phyloP scores from a whole-genome alignment of 1,140 invertebrate genomes.

The Colletes gigas region DNA sequence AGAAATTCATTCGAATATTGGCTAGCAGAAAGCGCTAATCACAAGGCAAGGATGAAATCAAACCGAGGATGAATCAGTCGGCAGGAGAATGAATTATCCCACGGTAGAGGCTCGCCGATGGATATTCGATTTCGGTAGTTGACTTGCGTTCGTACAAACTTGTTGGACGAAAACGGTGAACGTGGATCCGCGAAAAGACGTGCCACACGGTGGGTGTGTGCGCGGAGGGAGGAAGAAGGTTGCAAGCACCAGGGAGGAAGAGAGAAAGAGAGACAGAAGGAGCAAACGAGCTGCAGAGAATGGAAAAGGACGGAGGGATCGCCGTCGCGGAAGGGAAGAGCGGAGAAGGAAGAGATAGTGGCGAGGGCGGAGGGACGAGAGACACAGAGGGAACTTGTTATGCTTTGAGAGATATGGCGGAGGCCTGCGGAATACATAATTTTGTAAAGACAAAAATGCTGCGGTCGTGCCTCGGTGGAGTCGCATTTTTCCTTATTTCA shows the following conservation, averaged over 20 bases:
- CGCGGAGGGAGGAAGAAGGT: neutral
- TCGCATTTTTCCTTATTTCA: conserved; percentile 81
- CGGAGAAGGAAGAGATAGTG: conserved; percentile 63
- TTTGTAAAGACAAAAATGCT: conserved; percentile 82
- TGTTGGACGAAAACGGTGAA: conserved; percentile 58
- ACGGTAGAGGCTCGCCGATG: conserved; percentile 35
- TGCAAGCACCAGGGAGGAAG: conserved; percentile 9
- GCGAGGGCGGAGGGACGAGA: conserved; percentile 62
- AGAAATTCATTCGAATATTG: too few species aligned
- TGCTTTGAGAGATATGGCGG: conserved; percentile 82
- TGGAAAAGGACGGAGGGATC: conserved; percentile 52
- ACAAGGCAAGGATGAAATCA: neutral
- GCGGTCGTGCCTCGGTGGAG: conserved; percentile 79
- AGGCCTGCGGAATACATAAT: conserved; percentile 82
- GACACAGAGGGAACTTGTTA: conserved; percentile 80
- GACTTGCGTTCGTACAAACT: conserved; percentile 44
- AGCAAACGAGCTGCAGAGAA: conserved; percentile 20
- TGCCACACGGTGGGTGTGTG: conserved; percentile 43
- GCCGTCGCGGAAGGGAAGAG: conserved; percentile 58
- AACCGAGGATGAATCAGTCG: neutral
- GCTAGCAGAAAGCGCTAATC: too few species aligned
- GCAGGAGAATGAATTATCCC: conserved; percentile 36
- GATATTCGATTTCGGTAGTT: conserved; percentile 65
- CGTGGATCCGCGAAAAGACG: conserved; percentile 60
- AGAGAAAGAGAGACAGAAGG: conserved; percentile 22